These are phyloP conservation scores for Periophthalmus modestus DNA, from an alignment of 2,113 vertebrate species.

Conservation along the genomic window DNA sequence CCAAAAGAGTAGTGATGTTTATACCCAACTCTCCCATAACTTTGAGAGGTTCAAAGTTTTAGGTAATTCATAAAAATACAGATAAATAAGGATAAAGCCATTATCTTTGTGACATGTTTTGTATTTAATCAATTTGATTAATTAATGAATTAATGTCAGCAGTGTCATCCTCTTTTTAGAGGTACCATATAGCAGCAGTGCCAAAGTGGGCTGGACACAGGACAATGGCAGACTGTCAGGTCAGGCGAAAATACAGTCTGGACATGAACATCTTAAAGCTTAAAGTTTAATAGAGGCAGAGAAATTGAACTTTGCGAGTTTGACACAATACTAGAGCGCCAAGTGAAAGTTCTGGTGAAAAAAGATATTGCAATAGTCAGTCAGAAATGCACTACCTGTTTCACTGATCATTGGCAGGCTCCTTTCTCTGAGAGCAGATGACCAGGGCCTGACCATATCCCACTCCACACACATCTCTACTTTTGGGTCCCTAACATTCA, in stretches of 20 bases:
- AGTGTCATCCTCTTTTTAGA: slow-evolving; percentile 60
- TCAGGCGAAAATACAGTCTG: slow-evolving; percentile 64
- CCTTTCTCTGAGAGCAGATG: slow-evolving; percentile 70
- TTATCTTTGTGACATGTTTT: background rate
- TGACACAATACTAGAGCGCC: slow-evolving; percentile 76
- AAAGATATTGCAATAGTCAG: too few relatives aligned
- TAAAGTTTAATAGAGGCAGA: slow-evolving; percentile 58
- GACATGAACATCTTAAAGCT: slow-evolving; percentile 54
- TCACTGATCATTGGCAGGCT: slow-evolving; percentile 63
- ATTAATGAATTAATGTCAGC: background rate
- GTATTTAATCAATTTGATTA: background rate
- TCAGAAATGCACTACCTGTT: slow-evolving; percentile 53
- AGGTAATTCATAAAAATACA: slow-evolving; percentile 67
- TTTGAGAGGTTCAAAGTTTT: slow-evolving; percentile 59
- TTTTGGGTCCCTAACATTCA: slow-evolving; percentile 37
- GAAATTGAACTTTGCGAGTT: slow-evolving; percentile 35
- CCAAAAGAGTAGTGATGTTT: slow-evolving; percentile 44
- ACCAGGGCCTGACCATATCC: slow-evolving; percentile 63
- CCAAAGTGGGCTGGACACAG: slow-evolving; percentile 50
- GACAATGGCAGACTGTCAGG: slow-evolving; percentile 43
- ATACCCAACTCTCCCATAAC: slow-evolving; percentile 71
- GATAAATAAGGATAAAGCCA: background rate
- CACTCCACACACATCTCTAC: slow-evolving; percentile 50
- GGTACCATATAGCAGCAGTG: slow-evolving; percentile 63
- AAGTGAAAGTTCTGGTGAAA: slow-evolving; percentile 58